Evolutionary conservation across 2,888 invertebrate genomes (phyloP).

Genomic region (Iselma pallidipennis): DNA sequence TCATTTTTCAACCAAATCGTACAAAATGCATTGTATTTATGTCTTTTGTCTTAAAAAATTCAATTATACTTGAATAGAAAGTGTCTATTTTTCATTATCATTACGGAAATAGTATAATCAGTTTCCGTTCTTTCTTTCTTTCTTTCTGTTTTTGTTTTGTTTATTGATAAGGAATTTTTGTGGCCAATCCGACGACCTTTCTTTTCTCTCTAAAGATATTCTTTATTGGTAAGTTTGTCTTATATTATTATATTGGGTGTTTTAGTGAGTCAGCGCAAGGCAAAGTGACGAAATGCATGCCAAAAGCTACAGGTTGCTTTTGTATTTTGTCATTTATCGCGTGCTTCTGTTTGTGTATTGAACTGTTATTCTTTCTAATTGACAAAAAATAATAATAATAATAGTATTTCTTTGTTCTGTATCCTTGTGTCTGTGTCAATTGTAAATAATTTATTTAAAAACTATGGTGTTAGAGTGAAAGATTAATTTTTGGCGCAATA

Average conservation of each 20-base stretch:
- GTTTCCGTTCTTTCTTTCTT: background rate
- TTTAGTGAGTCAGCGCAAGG: slow-evolving; percentile 37
- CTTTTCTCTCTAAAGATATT: background rate
- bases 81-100: background rate
- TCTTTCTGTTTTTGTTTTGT: background rate
- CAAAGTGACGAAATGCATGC: slow-evolving; percentile 35
- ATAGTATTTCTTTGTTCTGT: too few species aligned
- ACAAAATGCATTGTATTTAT: too few species aligned
- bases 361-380: too few species aligned
- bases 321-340: slow-evolving; percentile 34
- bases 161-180: background rate
- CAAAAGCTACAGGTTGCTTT: slow-evolving; percentile 45
- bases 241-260: slow-evolving; percentile 18
- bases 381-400: too few species aligned
- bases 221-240: background rate
- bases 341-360: slow-evolving; percentile 34
- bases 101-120: background rate
- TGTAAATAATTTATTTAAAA: too few species aligned
- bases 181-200: background rate
- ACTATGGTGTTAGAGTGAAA: too few species aligned
- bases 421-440: too few species aligned
- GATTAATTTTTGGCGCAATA: too few species aligned
- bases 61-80: background rate
- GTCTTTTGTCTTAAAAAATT: too few species aligned
- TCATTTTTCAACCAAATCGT: too few species aligned